Evolutionary conservation across 1,140 invertebrate species (phyloP), one percentile per base, ranked within the genome.

Genomic region (Drosophila subobscura): DNA sequence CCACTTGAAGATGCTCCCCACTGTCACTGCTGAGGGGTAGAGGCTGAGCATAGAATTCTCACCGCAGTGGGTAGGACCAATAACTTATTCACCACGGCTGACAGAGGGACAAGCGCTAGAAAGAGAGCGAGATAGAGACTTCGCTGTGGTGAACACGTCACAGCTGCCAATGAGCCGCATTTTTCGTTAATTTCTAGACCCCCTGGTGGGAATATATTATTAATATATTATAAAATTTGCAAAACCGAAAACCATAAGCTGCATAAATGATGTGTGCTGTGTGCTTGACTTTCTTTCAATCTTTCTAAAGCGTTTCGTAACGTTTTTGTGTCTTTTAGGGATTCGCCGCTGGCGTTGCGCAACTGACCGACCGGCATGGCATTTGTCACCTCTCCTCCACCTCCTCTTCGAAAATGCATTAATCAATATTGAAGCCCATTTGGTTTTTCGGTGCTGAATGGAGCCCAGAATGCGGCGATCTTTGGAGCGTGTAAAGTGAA

Each of bases 401-500:
- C 29, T 3, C 29, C 5, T 10, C 29, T 68, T 61, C 33, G 29
- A 50, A 73, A 37, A 50, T 55, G 76, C 76, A 85, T 85, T 80
- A 79, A 84, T 85, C 81, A 77, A 76, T 1, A 53, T 23, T 42
- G 42, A 61, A 61, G 42, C 12, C 51, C 41, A 81, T 71, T 71
- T 64, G 58, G 29, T 10, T 67, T 63, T 56, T 45, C 25, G 51
- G 10, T 25, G 40, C 6, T 22, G 16, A 29, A 37, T 25, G 40
- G 52, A 60, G 63, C 68, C 64, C 61, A 84, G 76, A 76, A 84
- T 78, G 25, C n/a, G 27, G 47, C 46, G 14, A 33, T 25, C 59
- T 33, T 46, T 60, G 66, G 27, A 51, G 63, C 53, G 53, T 49
- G 45, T 47, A 84, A 79, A 83, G 79, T 81, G 81, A 86, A 86